Percentiles rank a stretch among this genome's conserved stretches.
These are phyloP conservation scores for Cheilosia scutellata DNA, from an alignment of 2,888 invertebrate species.

Conservation along the genomic window DNA sequence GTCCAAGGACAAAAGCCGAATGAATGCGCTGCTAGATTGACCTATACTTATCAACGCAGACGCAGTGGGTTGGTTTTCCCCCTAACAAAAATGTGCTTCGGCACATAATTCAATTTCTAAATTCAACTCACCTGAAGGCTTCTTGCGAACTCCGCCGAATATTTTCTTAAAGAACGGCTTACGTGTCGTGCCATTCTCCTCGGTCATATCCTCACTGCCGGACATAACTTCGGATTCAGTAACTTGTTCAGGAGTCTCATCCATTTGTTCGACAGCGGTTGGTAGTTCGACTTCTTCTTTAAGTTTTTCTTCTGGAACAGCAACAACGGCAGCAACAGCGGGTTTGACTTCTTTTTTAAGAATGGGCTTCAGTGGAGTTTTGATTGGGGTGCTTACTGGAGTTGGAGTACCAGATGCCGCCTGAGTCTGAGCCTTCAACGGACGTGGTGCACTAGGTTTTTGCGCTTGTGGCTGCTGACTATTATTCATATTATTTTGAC, in stretches of 20 bases:
- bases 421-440: conserved; percentile 12
- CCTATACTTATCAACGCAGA: too few species aligned
- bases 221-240: neutral
- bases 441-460: conserved; percentile 23
- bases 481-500: conserved; percentile 27
- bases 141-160: conserved; percentile 82
- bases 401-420: neutral
- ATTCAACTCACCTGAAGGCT: conserved; percentile 81
- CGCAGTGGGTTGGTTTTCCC: too few species aligned
- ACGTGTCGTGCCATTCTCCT: conserved; percentile 77
- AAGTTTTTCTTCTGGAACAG: neutral
- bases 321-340: too few species aligned
- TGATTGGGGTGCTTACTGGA: conserved; percentile 15
- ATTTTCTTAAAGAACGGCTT: conserved; percentile 81
- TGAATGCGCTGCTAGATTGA: too few species aligned
- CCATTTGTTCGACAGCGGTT: neutral
- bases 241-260: neutral
- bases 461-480: neutral
- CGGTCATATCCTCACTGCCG: conserved; percentile 31
- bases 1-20: too few species aligned
- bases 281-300: neutral
- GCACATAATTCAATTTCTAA: too few species aligned
- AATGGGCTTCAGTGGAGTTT: conserved; percentile 28
- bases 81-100: neutral
- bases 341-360: conserved; percentile 34